Conservation (phyloP, 1,140 invertebrate genomes). For the Elymnias hypermnestra region DNA sequence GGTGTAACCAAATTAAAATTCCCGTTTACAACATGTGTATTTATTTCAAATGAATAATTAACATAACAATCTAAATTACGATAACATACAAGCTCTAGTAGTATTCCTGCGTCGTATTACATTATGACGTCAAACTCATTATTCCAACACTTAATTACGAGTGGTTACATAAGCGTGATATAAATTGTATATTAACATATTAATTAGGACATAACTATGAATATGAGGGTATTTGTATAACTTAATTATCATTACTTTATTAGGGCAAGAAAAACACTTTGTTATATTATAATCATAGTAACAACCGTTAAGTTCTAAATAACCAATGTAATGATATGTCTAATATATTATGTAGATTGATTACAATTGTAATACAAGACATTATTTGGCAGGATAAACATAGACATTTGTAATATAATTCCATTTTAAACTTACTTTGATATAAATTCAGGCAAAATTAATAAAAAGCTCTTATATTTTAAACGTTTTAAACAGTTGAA, state of each 20-base stretch:
- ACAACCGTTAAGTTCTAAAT: too few relatives aligned
- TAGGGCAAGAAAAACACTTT: background rate
- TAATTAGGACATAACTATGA: background rate
- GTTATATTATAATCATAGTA: background rate
- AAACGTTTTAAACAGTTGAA: too few relatives aligned
- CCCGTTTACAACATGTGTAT: background rate
- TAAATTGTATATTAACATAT: background rate
- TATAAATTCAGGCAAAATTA: too few relatives aligned
- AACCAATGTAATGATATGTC: too few relatives aligned
- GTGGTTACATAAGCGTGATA: conserved; percentile 1
- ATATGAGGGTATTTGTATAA: background rate
- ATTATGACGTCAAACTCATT: conserved; percentile 11
- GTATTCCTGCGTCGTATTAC: background rate
- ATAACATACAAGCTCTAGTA: background rate
- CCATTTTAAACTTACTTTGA: too few relatives aligned
- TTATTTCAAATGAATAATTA: background rate
- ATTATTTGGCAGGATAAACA: too few relatives aligned
- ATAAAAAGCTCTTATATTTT: too few relatives aligned
- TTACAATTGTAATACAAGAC: too few relatives aligned
- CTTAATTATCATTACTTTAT: background rate
- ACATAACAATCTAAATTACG: background rate
- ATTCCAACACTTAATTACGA: conserved; percentile 1
- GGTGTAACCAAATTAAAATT: background rate
- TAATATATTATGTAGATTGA: too few relatives aligned
- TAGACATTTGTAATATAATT: too few relatives aligned